Evolutionary conservation across 2,888 invertebrate genomes (phyloP), one percentile per base, ranked within the genome.

Genomic region (Meandrusa payeni): DNA sequence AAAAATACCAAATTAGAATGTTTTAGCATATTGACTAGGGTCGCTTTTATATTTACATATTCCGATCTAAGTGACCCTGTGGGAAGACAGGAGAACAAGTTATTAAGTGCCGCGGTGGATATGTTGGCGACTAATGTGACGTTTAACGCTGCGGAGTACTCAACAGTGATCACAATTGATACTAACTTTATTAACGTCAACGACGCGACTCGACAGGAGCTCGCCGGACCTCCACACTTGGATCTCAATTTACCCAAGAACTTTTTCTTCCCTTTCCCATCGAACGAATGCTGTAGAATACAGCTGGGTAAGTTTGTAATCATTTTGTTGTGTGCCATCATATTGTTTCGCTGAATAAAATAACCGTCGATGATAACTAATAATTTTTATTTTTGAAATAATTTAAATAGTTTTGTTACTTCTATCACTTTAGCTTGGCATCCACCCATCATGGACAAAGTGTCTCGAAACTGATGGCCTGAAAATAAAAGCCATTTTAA

Each of bases 261-360:
- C 68, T 94, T 94, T 67, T 94, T 94, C 69, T 93, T 93, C 62
- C 94, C 94, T 1, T 92, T 92, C 55, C 71, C 88, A 40, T 70
- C 72, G 19, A 82, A 69, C 51, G 57, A 59, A 41, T 57, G 52
- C 45, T 54, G 29, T 26, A 12, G n/a, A 9, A 23, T n/a, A 5
- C 29, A 33, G 26, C 27, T 31, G 31, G 41, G 51, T 28, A 33
- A 50, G 32, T 44, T 50, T 32, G 19, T 56, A 24, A 37, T 51
- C 33, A 50, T 44, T 52, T 51, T 47, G 53, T 50, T 47, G 3
- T 40, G 29, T 48, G 37, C 50, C 32, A 10, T 13, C 48, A 48
- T 22, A 54, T n/a, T n/a, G n/a, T 33, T 29, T 47, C 32, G 57
- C 47, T 58, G 79, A 85, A 85, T 85, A 83, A 85, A 85, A 85